Evolutionary conservation across 2,888 invertebrate species (phyloP).

Genomic region (Acronicta alni): DNA sequence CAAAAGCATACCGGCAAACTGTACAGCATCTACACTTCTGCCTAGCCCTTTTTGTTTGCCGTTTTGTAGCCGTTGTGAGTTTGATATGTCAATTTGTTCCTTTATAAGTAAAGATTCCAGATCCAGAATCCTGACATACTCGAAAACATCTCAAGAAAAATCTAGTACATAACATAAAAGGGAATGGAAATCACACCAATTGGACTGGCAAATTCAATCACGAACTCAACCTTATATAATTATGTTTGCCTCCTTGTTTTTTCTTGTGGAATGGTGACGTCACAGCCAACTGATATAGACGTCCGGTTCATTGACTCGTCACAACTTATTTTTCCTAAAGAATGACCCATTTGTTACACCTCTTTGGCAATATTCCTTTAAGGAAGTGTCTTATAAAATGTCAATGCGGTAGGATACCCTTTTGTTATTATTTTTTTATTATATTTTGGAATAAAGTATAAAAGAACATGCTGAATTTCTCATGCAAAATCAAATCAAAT

Average conservation of each 20-base stretch:
- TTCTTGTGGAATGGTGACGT: constrained; percentile 56
- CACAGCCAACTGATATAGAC: constrained; percentile 52
- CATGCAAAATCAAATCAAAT: too few species aligned
- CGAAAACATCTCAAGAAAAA: constrained; percentile 8
- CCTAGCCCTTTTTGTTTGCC: too few species aligned
- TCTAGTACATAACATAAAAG: constrained; percentile 28
- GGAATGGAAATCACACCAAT: constrained; percentile 58
- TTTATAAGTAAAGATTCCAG: too few species aligned
- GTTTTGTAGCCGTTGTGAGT: too few species aligned
- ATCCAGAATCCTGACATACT: background rate
- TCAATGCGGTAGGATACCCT: constrained; percentile 7
- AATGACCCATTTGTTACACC: constrained; percentile 58
- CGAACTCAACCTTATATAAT: constrained; percentile 64
- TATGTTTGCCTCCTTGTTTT: constrained; percentile 62
- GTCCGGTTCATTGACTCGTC: constrained; percentile 56
- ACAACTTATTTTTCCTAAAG: constrained; percentile 56
- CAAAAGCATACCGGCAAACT: too few species aligned
- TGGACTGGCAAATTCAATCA: constrained; percentile 63
- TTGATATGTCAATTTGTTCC: too few species aligned
- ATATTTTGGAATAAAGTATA: background rate
- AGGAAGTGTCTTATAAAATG: constrained; percentile 19
- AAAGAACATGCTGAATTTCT: background rate
- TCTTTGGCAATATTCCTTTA: constrained; percentile 32
- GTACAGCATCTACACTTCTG: too few species aligned
- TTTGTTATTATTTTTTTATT: background rate